Conservation (phyloP, 1,140 invertebrate genomes). For the Ylistrum balloti region DNA sequence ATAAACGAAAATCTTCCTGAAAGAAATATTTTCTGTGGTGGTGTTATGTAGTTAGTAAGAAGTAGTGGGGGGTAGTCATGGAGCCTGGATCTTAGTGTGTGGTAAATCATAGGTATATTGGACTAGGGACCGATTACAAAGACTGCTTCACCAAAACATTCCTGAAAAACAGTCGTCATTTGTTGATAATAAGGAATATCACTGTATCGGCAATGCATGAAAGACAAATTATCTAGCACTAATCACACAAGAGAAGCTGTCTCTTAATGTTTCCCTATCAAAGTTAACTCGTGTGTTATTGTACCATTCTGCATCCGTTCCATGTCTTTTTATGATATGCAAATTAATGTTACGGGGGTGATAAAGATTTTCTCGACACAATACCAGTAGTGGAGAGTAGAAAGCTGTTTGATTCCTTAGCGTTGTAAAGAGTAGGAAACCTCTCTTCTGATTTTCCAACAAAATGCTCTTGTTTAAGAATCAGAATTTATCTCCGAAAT, state of each 20-base stretch:
- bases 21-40: too few relatives aligned
- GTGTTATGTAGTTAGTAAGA: too few relatives aligned
- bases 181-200: not conserved
- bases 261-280: not conserved
- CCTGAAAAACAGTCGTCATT: not conserved
- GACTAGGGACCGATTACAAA: not conserved
- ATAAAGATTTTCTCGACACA: not conserved
- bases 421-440: not conserved
- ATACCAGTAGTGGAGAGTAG: not conserved
- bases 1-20: not conserved
- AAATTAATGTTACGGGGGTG: not conserved
- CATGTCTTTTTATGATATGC: not conserved
- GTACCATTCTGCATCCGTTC: not conserved
- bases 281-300: not conserved
- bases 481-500: not conserved
- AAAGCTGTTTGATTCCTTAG: not conserved
- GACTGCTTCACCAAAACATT: too few relatives aligned
- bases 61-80: too few relatives aligned
- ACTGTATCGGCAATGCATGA: conserved; percentile 2
- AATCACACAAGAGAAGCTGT: not conserved
- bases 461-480: not conserved
- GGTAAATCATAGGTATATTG: not conserved
- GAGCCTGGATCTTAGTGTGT: not conserved
- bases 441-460: not conserved
- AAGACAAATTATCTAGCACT: not conserved